These are phyloP conservation scores for Entomobrya proxima DNA, from an alignment of 2,888 invertebrate genomes.

Conservation along the genomic window DNA sequence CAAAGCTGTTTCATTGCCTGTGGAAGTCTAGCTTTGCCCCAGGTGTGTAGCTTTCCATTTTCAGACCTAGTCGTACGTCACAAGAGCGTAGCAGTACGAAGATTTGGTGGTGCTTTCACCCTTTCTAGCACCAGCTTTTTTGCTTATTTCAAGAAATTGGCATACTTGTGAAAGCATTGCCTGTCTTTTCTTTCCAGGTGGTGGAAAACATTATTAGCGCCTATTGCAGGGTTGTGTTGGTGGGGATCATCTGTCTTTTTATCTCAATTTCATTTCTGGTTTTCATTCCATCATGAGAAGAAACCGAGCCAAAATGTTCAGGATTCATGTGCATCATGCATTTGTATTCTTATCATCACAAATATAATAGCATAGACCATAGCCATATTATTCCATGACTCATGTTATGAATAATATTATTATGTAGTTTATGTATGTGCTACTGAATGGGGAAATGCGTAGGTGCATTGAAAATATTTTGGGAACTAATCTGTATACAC, in stretches of 20 bases:
- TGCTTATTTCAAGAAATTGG: too few species aligned
- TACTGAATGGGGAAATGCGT: background rate
- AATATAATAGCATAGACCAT: background rate
- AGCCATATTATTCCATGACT: background rate
- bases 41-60: too few species aligned
- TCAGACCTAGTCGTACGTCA: too few species aligned
- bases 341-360: too few species aligned
- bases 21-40: too few species aligned
- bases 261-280: slow-evolving; percentile 25
- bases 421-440: background rate
- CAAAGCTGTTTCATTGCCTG: too few species aligned
- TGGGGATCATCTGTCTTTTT: slow-evolving; percentile 46
- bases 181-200: background rate
- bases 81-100: too few species aligned
- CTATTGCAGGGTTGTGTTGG: background rate
- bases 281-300: background rate
- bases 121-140: too few species aligned
- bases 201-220: background rate
- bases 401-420: background rate
- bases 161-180: too few species aligned
- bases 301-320: background rate
- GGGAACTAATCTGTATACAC: slow-evolving; percentile 36
- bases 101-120: too few species aligned
- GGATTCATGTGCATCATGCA: background rate
- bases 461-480: slow-evolving; percentile 30